Base-by-base conservation (phyloP, 2,888 invertebrate genomes). In the Argynnis bischoffii region DNA sequence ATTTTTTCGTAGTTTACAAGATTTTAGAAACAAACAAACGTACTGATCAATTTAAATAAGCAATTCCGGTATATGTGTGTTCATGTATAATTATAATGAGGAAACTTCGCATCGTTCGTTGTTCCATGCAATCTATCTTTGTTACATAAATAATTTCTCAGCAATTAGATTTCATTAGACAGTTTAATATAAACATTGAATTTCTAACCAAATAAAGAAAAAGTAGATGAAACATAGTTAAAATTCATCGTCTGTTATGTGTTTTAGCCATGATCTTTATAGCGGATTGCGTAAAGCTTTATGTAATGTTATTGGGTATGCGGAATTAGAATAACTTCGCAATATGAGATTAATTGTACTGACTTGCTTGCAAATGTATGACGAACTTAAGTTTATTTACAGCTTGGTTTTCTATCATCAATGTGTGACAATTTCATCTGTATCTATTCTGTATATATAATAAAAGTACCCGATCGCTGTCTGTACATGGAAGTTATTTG, bases 271-370 rank as follows among this genome's bases (percentile, higher is more conserved):
- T 70, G 69, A 72, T 69, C 69, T 74, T 69, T 75, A 72, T 71
- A 70, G 75, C 61, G 59, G 55, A 67, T 77, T 78, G 75, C 74
- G 74, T 75, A 75, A 78, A 69, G 35, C 63, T 64, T 77, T 76
- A 76, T 70, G 69, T 74, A 77, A 77, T 71, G 60, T 55, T 35
- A 50, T 47, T 61, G 64, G 63, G 66, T 64, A 63, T 63, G 69
- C 65, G 70, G 74, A 74, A 74, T 70, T 69, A 67, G 69, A 79
- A 79, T 78, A 72, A 76, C 76, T 72, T 74, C 70, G 78, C 80
- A 75, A 79, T 79, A 74, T 81, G 77, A 75, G 74, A 77, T 77
- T 78, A 77, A 79, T 78, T 69, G 70, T 55, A 64, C 59, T 69
- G 55, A 60, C 53, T 66, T 21, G 55, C 35, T 50, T 31, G 15